These are phyloP conservation scores for Anthoscopus minutus DNA, from an alignment of 2,113 vertebrate genomes.

Conservation along the genomic window DNA sequence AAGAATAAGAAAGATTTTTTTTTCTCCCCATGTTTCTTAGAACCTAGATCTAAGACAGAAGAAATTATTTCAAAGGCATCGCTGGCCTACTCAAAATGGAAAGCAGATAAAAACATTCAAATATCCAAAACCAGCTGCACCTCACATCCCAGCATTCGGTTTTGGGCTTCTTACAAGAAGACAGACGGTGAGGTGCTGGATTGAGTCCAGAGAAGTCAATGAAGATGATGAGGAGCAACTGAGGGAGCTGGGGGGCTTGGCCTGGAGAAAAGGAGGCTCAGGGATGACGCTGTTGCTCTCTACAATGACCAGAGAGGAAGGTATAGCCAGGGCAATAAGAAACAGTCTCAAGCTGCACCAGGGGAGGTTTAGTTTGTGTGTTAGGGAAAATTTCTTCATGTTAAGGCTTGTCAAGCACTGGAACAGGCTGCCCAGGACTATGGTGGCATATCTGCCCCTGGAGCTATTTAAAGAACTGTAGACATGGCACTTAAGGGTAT, in stretches of 20 bases:
- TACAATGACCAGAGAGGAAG: not conserved
- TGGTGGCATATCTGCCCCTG: not conserved
- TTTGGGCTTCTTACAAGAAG: not conserved
- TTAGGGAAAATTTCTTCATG: not conserved
- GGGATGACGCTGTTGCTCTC: accelerated
- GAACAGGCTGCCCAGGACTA: not conserved
- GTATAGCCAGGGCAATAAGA: not conserved
- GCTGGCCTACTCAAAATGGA: not conserved
- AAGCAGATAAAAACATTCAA: not conserved
- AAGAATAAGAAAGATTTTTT: not conserved
- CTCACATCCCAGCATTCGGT: not conserved
- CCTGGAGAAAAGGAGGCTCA: not conserved
- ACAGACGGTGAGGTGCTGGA: not conserved
- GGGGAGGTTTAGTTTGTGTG: not conserved
- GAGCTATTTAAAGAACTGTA: not conserved
- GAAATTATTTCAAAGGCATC: not conserved
- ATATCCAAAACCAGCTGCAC: not conserved
- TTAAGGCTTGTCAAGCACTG: not conserved
- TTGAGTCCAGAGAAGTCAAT: not conserved
- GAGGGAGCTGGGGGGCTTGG: accelerated
- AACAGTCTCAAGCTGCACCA: not conserved
- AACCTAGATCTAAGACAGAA: not conserved
- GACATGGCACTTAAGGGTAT: not conserved
- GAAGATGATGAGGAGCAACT: not conserved
- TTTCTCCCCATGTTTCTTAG: not conserved